Conservation (phyloP, 2,113 vertebrate genomes). For the Isurus oxyrinchus region DNA sequence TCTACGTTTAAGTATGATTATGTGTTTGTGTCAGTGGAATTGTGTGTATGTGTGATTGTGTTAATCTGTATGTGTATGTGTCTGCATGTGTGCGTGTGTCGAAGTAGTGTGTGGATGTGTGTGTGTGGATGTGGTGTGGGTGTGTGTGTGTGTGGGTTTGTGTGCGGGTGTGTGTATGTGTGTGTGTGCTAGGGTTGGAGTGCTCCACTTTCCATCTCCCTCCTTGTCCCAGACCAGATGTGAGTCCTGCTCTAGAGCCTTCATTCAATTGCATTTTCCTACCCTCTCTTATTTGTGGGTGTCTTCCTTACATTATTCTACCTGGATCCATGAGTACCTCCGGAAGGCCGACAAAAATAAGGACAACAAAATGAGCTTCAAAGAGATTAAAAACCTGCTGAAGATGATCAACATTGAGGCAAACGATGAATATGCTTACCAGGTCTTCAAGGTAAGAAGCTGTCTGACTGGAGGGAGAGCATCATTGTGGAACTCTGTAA, state of each 20-base stretch:
- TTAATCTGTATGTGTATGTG: too few species aligned
- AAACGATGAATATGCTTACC: conserved; percentile 75
- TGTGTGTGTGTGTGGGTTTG: too few species aligned
- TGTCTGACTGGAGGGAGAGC: rapidly evolving
- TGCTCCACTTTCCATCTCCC: neutral
- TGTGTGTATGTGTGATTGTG: too few species aligned
- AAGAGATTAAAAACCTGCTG: conserved; percentile 81
- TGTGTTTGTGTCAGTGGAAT: too few species aligned
- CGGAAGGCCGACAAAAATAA: conserved; percentile 79
- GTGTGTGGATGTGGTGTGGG: too few species aligned
- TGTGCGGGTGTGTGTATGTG: too few species aligned
- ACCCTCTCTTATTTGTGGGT: conserved; percentile 34
- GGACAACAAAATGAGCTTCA: conserved; percentile 90
- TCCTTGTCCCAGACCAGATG: neutral
- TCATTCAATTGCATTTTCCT: neutral
- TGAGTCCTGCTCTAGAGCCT: neutral
- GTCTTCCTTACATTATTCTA: conserved; percentile 51
- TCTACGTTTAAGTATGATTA: too few species aligned
- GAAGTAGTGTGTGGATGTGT: too few species aligned
- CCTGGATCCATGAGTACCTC: conserved; percentile 85
- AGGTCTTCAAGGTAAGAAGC: conserved; percentile 75
- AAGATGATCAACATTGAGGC: conserved; percentile 91
- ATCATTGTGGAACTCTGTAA: neutral
- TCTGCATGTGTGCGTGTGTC: too few species aligned
- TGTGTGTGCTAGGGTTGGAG: neutral